Base-by-base conservation (phyloP, 2,113 vertebrate genomes). In the Dunckerocampus dactyliophorus region DNA sequence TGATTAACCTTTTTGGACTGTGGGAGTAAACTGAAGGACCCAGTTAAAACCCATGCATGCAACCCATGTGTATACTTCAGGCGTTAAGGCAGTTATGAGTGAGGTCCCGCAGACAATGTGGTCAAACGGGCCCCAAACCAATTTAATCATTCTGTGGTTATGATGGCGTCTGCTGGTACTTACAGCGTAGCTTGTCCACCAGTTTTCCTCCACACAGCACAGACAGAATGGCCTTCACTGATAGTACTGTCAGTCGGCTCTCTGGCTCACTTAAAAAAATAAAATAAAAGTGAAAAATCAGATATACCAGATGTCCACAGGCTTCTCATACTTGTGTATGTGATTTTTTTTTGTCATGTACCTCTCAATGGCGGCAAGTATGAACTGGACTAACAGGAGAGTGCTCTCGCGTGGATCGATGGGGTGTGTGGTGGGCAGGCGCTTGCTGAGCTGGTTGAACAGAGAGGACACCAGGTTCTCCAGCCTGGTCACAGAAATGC, bases 131-230 rank as follows among this genome's bases (percentile, higher is more conserved):
- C 19, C 12, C 21, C 49, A 31, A 28, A 31, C 24, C 28, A 54
- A 8, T 12, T 17, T n/a, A 54, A 52, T 52, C 22, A 6, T 6
- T 21, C 22, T 24, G 1, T 22, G 5, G 34, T 11, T 2, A 0
- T 39, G 17, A 22, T 21, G 53, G 15, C 12, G 7, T 46, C 0
- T 2, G 6, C 13, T 49, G 21, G 59, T 85, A 98, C 96, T 98
- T 83, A 99, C 96, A 99, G 82, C 95, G 88, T 0, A 99, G 89
- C 77, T 99, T 99, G 89, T 99, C 96, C 75, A 97, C 84, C 59
- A 99, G 92, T 64, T 99, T 98, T 3, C 96, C 96, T 46, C 95
- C 95, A 59, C 95, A 97, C 88, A 98, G 92, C 17, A 91, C 90
- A 15, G 96, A 89, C 74, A 99, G 81, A 92, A 97, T 93, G 0